phyloP scores from a whole-genome alignment of 1,140 invertebrate species.

The Caerostris extrusa region DNA sequence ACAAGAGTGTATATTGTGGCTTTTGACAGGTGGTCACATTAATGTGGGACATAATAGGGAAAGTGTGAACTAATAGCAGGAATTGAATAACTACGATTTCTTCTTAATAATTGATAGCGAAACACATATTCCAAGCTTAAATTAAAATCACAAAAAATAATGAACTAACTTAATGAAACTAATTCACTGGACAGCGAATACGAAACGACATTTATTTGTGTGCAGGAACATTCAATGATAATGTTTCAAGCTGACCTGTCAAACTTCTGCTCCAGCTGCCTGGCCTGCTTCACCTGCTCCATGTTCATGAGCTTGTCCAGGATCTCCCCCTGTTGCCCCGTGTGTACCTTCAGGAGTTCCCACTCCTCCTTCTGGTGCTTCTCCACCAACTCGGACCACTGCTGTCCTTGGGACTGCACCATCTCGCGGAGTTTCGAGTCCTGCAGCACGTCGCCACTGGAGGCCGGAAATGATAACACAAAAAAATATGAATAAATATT shows the following conservation, averaged over 20 bases:
- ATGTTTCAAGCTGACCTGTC: conserved; percentile 86
- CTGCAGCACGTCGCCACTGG: conserved; percentile 83
- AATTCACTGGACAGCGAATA: too few relatives aligned
- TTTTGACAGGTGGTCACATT: too few relatives aligned
- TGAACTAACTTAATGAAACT: too few relatives aligned
- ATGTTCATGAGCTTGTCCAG: conserved; percentile 92
- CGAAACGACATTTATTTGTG: too few relatives aligned
- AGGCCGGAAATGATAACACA: not conserved
- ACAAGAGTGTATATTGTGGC: too few relatives aligned
- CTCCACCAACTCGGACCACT: conserved; percentile 96
- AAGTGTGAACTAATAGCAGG: too few relatives aligned
- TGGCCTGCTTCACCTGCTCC: conserved; percentile 93
- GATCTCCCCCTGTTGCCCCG: conserved; percentile 92
- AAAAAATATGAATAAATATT: not conserved
- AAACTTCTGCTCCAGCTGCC: conserved; percentile 93
- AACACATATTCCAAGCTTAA: too few relatives aligned
- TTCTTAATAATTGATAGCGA: too few relatives aligned
- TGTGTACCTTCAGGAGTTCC: conserved; percentile 89
- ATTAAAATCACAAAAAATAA: too few relatives aligned
- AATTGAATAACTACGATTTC: too few relatives aligned
- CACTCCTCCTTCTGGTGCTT: conserved; percentile 96
- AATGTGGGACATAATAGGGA: too few relatives aligned
- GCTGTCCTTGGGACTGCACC: conserved; percentile 93
- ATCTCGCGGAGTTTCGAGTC: conserved; percentile 90
- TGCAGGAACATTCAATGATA: too few relatives aligned